A percentile compares a stretch with the other conserved stretches of the same genome.
phyloP scores from a whole-genome alignment of 2,113 vertebrate species.

The Chionomys nivalis region DNA sequence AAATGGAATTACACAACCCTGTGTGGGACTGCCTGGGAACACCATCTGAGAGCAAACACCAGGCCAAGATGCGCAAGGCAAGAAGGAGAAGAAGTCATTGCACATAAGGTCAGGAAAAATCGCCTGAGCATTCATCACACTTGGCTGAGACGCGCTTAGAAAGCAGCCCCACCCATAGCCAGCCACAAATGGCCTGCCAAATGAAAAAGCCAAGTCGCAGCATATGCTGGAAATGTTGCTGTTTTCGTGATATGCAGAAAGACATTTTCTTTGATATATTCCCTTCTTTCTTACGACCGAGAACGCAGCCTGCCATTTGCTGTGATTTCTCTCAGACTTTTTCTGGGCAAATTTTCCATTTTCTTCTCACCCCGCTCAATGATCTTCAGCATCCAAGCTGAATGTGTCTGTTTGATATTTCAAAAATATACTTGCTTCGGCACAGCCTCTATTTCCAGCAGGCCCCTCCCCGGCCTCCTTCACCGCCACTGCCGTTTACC shows the following conservation, averaged over 20 bases:
- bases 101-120: slow-evolving; percentile 68
- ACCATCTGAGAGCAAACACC: slow-evolving; percentile 20
- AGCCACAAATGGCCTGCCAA: slow-evolving; percentile 68
- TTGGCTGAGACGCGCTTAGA: slow-evolving; percentile 62
- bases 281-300: slow-evolving; percentile 44
- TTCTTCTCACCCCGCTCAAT: slow-evolving; percentile 72
- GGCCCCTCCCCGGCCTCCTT: neutral
- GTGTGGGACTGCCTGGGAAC: neutral
- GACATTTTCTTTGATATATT: slow-evolving; percentile 64
- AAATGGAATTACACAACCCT: slow-evolving; percentile 20
- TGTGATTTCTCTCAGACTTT: slow-evolving; percentile 72
- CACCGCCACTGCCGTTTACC: slow-evolving; percentile 27
- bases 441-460: slow-evolving; percentile 52
- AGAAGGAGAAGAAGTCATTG: slow-evolving; percentile 43
- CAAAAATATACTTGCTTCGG: slow-evolving; percentile 69
- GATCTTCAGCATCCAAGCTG: slow-evolving; percentile 70
- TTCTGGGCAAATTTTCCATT: slow-evolving; percentile 72
- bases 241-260: slow-evolving; percentile 71
- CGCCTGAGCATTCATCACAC: slow-evolving; percentile 72
- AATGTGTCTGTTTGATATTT: slow-evolving; percentile 79
- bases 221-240: slow-evolving; percentile 76
- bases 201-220: slow-evolving; percentile 67
- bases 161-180: slow-evolving; percentile 64
- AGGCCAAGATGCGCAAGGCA: neutral
- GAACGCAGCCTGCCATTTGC: slow-evolving; percentile 50